Base-by-base conservation (phyloP, 1,140 invertebrate species). In the Aplysia californica region DNA sequence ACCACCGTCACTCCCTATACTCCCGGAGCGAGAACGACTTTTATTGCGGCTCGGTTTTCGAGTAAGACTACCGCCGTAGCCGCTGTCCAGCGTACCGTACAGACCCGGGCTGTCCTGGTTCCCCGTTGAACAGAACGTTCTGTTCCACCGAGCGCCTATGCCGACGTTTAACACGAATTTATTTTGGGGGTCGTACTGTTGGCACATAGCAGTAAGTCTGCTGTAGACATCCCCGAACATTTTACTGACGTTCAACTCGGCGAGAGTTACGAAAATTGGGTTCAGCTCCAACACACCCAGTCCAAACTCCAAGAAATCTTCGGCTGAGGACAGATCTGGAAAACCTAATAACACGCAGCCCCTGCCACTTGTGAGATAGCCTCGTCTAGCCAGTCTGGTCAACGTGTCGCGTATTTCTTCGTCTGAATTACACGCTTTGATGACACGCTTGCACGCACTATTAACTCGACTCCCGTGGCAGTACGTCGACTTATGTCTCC, bases 321-420 rank as follows among this genome's bases (percentile, higher is more conserved):
- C 78, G 2, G 78, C 77, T 31, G 75, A 70, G 38, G 41, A 41
- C 6, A 79, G 44, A 50, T 79, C 77, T 33, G 59, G 55, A 88
- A 97, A 97, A 86, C 96, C 95, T 69, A 96, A 92, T 86, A 97
- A 96, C 20, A 98, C 95, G 10, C 95, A 95, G 1, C 97, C 97
- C n/a, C 95, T 92, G 0, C 97, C 97, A 76, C 95, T 94, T 0
- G 93, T 92, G 0, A 84, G 41, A 56, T 82, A 84, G 3, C 84
- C 83, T 20, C 38, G 75, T 38, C 80, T 76, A 2, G 83, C 85
- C 6, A 83, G 65, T 41, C 78, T 64, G 15, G 85, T 81, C 56
- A 84, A 70, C 26, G 72, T 64, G 26, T 78, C 78, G 29, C 78
- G 77, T 0, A 81, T 56, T 41, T 80, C 58, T 0, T 74, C 59